Percentiles rank a stretch among this genome's conserved stretches.
Conservation (phyloP, 64 coral and sea anemone species). For the Pocillopora verrucosa region DNA sequence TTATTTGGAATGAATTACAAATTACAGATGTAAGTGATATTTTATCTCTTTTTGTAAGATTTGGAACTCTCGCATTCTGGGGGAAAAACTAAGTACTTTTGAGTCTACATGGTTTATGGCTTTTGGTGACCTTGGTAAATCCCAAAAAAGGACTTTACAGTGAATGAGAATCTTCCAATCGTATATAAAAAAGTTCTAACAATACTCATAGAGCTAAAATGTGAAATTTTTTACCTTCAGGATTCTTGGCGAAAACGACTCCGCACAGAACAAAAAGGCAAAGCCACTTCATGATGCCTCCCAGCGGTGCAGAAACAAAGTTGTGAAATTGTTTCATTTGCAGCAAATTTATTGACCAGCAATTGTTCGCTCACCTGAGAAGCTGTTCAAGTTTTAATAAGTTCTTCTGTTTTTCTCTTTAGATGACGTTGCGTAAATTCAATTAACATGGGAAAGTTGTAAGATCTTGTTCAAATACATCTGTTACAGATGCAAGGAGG, state of each 20-base stretch:
- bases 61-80: no score
- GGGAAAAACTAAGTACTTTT: no score
- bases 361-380: not conserved
- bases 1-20: no score
- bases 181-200: not conserved
- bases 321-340: not conserved
- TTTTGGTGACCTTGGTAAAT: no score
- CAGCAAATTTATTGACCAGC: not conserved
- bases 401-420: not conserved
- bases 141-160: no score
- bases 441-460: not conserved
- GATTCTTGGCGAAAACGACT: slow-evolving; percentile 1
- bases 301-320: not conserved
- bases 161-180: not conserved
- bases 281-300: slow-evolving; percentile 28
- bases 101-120: no score
- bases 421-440: not conserved
- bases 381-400: not conserved
- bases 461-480: not conserved
- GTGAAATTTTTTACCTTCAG: not conserved
- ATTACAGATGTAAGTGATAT: no score
- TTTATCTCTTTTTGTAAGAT: no score
- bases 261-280: slow-evolving; percentile 4
- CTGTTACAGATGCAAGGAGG: not conserved
- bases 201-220: no score